These are phyloP conservation scores for Panorpa germanica DNA, from an alignment of 2,888 invertebrate genomes.

Conservation along the genomic window DNA sequence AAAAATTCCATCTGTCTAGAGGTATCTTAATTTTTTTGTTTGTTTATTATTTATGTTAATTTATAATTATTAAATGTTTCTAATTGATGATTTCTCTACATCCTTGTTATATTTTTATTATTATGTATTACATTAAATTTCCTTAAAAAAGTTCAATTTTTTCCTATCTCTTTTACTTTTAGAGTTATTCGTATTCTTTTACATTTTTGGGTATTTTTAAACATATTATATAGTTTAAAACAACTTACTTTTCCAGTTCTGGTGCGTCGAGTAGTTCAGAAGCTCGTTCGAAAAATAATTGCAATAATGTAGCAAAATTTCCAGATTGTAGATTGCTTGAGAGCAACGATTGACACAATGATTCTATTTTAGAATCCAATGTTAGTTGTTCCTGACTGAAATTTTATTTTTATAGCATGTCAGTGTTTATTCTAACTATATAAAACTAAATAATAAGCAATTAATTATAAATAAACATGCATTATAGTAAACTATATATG, in stretches of 20 bases:
- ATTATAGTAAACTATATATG: slow-evolving; percentile 3
- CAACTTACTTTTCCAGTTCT: slow-evolving; percentile 70
- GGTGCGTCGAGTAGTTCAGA: slow-evolving; percentile 69
- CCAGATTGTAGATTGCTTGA: slow-evolving; percentile 75
- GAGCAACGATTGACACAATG: slow-evolving; percentile 53
- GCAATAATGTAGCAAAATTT: slow-evolving; percentile 75
- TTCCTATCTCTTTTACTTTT: slow-evolving; percentile 2
- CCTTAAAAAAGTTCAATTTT: no score
- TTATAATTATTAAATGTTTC: no score
- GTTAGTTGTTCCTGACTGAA: slow-evolving; percentile 60
- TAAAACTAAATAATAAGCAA: not conserved
- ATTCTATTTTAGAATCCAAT: slow-evolving; percentile 63
- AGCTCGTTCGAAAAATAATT: slow-evolving; percentile 66
- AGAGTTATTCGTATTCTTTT: not conserved
- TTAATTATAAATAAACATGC: slow-evolving; percentile 3
- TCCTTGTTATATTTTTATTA: no score
- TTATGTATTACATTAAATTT: no score
- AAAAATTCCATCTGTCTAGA: no score
- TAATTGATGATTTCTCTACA: no score
- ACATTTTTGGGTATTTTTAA: slow-evolving; percentile 2
- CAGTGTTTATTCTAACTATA: slow-evolving; percentile 1
- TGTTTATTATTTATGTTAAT: no score
- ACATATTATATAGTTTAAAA: not conserved
- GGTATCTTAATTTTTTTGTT: no score
- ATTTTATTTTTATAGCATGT: slow-evolving; percentile 11